Percentiles rank a stretch among this genome's conserved stretches.
Evolutionary conservation across 2,888 invertebrate genomes (phyloP).

Genomic region (Euplagia quadripunctaria): DNA sequence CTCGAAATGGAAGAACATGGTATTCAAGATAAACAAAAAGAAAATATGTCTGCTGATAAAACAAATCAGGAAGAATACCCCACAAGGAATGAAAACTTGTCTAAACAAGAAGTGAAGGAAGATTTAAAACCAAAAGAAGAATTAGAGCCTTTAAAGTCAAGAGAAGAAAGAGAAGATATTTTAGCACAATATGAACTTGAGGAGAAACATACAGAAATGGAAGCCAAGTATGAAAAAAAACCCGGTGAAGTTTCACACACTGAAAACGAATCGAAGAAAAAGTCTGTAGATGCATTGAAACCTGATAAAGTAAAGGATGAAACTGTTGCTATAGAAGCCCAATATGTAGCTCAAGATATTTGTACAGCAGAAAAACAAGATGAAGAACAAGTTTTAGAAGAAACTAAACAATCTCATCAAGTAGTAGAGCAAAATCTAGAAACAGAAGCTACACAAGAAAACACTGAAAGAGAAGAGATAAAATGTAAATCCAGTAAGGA

Average conservation of each 20-base stretch:
- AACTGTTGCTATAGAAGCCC: background rate
- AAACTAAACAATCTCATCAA: background rate
- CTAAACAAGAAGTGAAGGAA: background rate
- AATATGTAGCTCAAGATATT: background rate
- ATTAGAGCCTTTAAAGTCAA: background rate
- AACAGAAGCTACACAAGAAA: background rate
- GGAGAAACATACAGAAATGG: background rate
- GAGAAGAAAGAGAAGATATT: background rate
- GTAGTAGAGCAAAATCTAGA: background rate
- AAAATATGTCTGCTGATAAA: background rate
- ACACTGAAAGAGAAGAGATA: background rate
- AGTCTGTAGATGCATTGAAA: background rate
- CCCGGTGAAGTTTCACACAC: background rate
- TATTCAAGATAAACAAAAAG: background rate
- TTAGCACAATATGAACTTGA: background rate
- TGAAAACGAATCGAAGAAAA: background rate
- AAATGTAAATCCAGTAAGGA: too few species aligned
- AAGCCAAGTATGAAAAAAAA: background rate
- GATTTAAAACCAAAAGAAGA: background rate
- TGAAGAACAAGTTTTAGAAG: background rate
- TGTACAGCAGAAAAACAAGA: background rate
- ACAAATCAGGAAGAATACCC: background rate
- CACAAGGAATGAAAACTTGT: too few species aligned
- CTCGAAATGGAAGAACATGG: background rate
- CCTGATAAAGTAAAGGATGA: background rate